Conservation (phyloP, 2,113 vertebrate species). For the Mystacornis crossleyi region DNA sequence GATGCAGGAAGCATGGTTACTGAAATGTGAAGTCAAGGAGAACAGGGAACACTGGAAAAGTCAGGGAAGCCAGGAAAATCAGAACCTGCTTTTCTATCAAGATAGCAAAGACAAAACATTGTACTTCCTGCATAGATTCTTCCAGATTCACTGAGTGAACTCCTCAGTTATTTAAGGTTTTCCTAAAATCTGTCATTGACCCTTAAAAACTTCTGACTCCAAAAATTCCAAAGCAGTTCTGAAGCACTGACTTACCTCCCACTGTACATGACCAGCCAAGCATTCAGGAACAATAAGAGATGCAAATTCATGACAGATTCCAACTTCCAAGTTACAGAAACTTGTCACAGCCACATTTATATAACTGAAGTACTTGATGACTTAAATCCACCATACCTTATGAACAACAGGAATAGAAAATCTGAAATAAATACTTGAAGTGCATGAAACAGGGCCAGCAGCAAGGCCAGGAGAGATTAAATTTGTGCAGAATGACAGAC, state of each 20-base stretch:
- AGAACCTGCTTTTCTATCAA: not conserved
- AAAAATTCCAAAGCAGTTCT: not conserved
- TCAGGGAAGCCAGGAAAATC: not conserved
- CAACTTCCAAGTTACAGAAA: not conserved
- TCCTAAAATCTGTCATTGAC: not conserved
- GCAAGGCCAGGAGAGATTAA: not conserved
- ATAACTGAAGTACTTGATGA: not conserved
- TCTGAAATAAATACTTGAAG: not conserved
- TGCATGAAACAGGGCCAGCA: not conserved
- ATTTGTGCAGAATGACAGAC: rapidly evolving
- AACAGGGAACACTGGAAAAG: not conserved
- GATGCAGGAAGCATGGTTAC: not conserved
- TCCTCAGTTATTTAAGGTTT: not conserved
- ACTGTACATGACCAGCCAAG: not conserved
- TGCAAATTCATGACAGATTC: not conserved
- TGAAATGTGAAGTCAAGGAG: not conserved
- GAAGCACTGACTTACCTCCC: not conserved
- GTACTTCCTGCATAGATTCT: not conserved
- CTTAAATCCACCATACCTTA: not conserved
- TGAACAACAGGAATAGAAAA: not conserved
- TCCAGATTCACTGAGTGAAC: not conserved
- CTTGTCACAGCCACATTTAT: not conserved
- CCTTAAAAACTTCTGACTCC: not conserved
- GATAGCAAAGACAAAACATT: not conserved
- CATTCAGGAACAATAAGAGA: not conserved